Conservation (phyloP, 53 echinoderm and acorn worm genomes). For the Crossaster papposus region DNA sequence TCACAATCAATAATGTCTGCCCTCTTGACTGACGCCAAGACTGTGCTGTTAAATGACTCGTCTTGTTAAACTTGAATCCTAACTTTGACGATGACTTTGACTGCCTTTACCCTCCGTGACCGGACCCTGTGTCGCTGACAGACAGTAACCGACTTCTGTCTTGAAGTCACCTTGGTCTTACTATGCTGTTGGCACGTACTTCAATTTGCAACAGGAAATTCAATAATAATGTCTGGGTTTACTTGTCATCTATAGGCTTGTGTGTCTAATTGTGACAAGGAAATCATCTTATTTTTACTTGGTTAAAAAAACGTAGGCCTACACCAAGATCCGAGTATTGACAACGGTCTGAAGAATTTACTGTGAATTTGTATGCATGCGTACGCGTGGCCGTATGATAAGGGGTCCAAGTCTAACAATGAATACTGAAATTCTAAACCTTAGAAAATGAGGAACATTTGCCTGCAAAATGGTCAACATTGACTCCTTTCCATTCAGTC, state of each 20-base stretch:
- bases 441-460: background rate
- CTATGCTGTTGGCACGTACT: background rate
- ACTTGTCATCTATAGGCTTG: background rate
- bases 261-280: background rate
- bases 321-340: background rate
- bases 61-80: background rate
- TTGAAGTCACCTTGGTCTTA: background rate
- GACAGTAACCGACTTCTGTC: background rate
- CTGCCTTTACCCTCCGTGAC: background rate
- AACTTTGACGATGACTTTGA: background rate
- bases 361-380: background rate
- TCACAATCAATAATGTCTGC: background rate
- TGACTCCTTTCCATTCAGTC: too few species aligned
- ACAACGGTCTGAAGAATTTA: background rate
- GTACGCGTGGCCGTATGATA: background rate
- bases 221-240: background rate
- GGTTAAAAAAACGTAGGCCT: too few species aligned
- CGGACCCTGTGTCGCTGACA: background rate
- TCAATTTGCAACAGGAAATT: constrained; percentile 33
- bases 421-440: background rate
- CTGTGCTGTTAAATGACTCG: background rate
- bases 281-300: background rate
- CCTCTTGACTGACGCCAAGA: background rate
- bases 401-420: background rate
- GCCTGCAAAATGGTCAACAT: too few species aligned